These are phyloP conservation scores for Urocitellus parryii DNA, from an alignment of 2,113 vertebrate species.

Conservation along the genomic window DNA sequence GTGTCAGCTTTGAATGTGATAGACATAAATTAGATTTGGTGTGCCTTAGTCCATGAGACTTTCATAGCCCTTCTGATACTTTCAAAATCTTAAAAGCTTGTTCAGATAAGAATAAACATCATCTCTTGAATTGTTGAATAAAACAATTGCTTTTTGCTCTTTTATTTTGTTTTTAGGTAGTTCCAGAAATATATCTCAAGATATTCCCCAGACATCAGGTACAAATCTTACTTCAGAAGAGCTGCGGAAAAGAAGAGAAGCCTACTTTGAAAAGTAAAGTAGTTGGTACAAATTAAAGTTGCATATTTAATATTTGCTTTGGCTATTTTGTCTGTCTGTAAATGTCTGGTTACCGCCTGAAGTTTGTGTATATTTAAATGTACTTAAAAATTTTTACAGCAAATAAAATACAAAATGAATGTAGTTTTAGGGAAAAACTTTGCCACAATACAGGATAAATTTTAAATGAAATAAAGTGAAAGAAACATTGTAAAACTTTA, in stretches of 20 bases:
- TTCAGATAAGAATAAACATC: background rate
- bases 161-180: constrained; percentile 88
- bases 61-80: background rate
- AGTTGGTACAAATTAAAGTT: constrained; percentile 79
- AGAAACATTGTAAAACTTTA: constrained; percentile 16
- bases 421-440: constrained; percentile 45
- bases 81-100: constrained; percentile 31
- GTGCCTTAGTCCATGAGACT: background rate
- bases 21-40: background rate
- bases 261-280: constrained; percentile 97
- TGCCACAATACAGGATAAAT: background rate
- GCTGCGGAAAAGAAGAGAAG: constrained; percentile 94
- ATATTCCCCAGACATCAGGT: constrained; percentile 82
- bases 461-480: constrained; percentile 37
- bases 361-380: background rate
- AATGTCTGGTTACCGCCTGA: background rate
- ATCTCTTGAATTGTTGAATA: background rate
- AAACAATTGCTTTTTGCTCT: background rate
- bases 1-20: background rate
- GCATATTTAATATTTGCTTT: constrained; percentile 63
- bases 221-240: constrained; percentile 94
- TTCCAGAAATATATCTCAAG: constrained; percentile 84
- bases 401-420: background rate
- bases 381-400: background rate
- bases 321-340: constrained; percentile 67